Base-by-base conservation (phyloP, 2,888 invertebrate species). In the Aelia acuminata region DNA sequence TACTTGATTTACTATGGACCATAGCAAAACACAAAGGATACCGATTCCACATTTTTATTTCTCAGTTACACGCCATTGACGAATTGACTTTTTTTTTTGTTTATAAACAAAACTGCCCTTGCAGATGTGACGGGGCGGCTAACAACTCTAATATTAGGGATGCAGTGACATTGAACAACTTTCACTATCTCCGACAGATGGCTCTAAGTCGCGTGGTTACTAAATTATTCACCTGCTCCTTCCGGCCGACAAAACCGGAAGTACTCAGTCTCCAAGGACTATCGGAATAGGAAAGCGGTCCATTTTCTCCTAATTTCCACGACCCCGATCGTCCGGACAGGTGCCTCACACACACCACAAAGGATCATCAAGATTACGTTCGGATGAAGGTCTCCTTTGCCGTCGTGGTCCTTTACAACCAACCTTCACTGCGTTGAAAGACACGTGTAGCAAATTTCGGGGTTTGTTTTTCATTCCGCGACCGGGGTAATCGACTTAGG, bases 231-330 rank as follows among this genome's bases (percentile, higher is more conserved):
- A 70, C 63, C 63, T 70, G 63, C 31, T n/a, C n/a, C 35, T 70
- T 70, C 63, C 63, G 63, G 63, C 63, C 18, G 7, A 53, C 35
- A 7, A n/a, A n/a, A 70, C 31, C 63, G 63, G 63, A 70, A 70
- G 31, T 35, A 15, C 35, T 35, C 63, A 35, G 63, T 35, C 15
- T 35, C 63, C 63, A 70, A 70, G 63, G 63, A 35, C 63, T 20
- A 7, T 35, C 2, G 18, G 63, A 70, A 70, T 31, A 22, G 63
- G 63, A 70, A 70, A 70, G 35, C 63, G 63, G 63, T 35, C 31
- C 20, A 70, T 70, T 70, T 70, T 70, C 63, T 35, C 35, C 35
- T 70, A 70, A 70, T 70, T 70, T 70, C 35, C 63, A 70, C 31
- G 15, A 26, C 63, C 57, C 8, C 26, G 18, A 10, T 7, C 7